A percentile compares a stretch with the other conserved stretches of the same genome.
These are phyloP conservation scores for Mesopsocus fuscifrons DNA, from an alignment of 2,888 invertebrate genomes.

Conservation along the genomic window DNA sequence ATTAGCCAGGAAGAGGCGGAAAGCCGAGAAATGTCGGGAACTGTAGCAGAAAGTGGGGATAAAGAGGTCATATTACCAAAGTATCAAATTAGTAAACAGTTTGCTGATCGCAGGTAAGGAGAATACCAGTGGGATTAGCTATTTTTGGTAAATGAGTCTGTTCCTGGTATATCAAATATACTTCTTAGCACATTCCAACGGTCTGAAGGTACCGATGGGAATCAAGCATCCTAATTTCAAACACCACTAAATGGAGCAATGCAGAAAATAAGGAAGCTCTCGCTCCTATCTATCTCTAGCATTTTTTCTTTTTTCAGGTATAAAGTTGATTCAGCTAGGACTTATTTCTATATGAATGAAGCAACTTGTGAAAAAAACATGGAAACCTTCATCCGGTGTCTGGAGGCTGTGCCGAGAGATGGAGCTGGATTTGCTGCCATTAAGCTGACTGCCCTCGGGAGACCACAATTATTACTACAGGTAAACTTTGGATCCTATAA, in stretches of 20 bases:
- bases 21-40: constrained; percentile 54
- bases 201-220: no score
- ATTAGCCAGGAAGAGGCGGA: constrained; percentile 82
- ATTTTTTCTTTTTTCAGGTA: no score
- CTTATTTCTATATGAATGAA: constrained; percentile 97
- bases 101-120: no score
- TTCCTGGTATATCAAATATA: no score
- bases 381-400: constrained; percentile 83
- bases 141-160: no score
- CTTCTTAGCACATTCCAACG: no score
- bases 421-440: constrained; percentile 94
- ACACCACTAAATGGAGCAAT: no score
- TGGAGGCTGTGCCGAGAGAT: constrained; percentile 87
- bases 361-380: constrained; percentile 94
- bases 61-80: constrained; percentile 36
- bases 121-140: no score
- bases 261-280: no score
- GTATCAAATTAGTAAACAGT: constrained; percentile 78
- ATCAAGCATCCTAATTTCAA: no score
- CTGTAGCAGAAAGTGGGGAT: no score
- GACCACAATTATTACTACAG: constrained; percentile 80
- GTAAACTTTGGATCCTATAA: constrained; percentile 23
- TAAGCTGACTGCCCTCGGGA: constrained; percentile 90
- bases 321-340: constrained; percentile 88
- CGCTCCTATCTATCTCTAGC: no score